These are phyloP conservation scores for Rattus rattus DNA, from an alignment of 2,113 vertebrate genomes.

Conservation along the genomic window DNA sequence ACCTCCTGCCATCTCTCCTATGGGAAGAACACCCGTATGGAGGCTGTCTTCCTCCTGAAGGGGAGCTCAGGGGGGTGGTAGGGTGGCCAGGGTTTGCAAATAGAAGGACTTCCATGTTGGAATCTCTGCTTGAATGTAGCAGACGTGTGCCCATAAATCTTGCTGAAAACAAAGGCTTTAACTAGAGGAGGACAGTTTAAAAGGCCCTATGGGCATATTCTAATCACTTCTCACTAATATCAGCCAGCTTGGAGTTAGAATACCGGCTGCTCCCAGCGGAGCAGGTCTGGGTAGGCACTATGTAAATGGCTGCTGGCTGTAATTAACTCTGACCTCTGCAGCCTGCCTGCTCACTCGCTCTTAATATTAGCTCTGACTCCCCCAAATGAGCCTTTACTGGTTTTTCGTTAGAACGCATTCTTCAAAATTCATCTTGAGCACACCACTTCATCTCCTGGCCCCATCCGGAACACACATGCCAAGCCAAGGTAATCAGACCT, in stretches of 20 bases:
- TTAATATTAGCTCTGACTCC: conserved; percentile 60
- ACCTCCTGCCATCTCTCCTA: background rate
- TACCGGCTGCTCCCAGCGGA: conserved; percentile 81
- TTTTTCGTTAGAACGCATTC: background rate
- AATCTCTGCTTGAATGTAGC: conserved; percentile 76
- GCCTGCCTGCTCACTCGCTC: conserved; percentile 70
- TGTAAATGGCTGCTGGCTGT: conserved; percentile 82
- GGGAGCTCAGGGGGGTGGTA: background rate
- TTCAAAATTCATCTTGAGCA: background rate
- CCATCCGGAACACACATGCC: background rate
- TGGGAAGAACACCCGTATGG: background rate
- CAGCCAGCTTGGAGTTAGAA: conserved; percentile 80
- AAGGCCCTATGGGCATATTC: conserved; percentile 87
- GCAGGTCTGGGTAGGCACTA: conserved; percentile 72
- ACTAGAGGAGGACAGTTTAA: conserved; percentile 84
- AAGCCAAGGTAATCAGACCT: background rate
- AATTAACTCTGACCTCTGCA: conserved; percentile 87
- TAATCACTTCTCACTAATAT: conserved; percentile 85
- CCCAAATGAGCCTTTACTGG: conserved; percentile 26
- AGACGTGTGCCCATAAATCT: conserved; percentile 84
- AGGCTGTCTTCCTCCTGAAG: background rate
- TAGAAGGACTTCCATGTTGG: conserved; percentile 71
- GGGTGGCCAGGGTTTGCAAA: background rate
- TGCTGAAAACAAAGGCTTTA: conserved; percentile 84
- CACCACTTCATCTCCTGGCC: background rate